These are phyloP conservation scores for Pyrrhopygopsis socrates DNA, from an alignment of 2,888 invertebrate species.

Conservation along the genomic window DNA sequence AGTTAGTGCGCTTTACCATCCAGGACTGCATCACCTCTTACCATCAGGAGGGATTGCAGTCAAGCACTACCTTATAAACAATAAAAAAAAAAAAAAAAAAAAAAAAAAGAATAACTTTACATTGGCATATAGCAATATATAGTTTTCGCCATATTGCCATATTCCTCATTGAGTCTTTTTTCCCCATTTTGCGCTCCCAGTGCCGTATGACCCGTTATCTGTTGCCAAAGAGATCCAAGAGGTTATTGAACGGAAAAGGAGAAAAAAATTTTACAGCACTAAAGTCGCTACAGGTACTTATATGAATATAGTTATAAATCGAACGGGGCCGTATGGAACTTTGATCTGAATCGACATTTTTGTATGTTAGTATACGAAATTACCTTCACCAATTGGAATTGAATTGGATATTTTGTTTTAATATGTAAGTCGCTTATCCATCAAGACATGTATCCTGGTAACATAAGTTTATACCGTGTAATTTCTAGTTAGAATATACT, in stretches of 20 bases:
- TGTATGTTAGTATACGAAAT: background rate
- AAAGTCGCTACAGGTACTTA: background rate
- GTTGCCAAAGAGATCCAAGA: background rate
- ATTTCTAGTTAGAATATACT: too few species aligned
- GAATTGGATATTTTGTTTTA: too few species aligned
- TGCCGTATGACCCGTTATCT: background rate
- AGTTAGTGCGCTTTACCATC: too few species aligned
- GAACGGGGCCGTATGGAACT: background rate
- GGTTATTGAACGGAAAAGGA: background rate
- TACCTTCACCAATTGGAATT: background rate
- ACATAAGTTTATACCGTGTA: too few species aligned
- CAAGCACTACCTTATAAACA: too few species aligned
- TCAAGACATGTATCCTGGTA: too few species aligned
- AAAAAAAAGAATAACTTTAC: too few species aligned
- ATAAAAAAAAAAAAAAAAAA: too few species aligned
- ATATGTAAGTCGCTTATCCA: too few species aligned
- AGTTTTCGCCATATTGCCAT: background rate
- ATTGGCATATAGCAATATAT: too few species aligned
- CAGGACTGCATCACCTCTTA: too few species aligned
- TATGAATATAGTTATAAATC: background rate
- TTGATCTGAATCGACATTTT: background rate
- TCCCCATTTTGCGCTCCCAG: background rate
- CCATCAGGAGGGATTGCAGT: too few species aligned
- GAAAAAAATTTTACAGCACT: background rate
- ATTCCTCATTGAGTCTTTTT: background rate